Evolutionary conservation across 2,113 vertebrate genomes (phyloP), one percentile per base, ranked within the genome.

Genomic region (Symphodus melops): DNA sequence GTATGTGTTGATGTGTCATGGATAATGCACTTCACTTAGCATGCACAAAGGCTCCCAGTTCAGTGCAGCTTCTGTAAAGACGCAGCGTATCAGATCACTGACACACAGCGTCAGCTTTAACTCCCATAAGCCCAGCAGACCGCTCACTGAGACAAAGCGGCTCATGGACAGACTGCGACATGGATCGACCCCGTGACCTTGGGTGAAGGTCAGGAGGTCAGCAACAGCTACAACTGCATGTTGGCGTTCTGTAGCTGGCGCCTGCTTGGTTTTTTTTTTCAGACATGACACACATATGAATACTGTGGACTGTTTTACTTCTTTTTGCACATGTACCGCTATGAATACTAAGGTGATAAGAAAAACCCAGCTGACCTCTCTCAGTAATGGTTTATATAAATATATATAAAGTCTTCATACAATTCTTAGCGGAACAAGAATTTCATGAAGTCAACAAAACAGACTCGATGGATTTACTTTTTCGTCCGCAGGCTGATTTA

Each of bases 121-220:
- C 75, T 42, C 19, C 41, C 20, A 20, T 60, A 39, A 77, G 53
- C 39, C 11, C 58, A 13, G 54, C 53, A 3, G 58, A 75, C 14
- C 56, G 2, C 75, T 72, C 41, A 9, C 36, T 19, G 37, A 33
- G 52, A 39, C 59, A 58, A 63, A 79, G 62, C 79, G 39, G 63
- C 68, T 81, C 53, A 42, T 42, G 42, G 17, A 57, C 51, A 51
- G 53, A 19, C 66, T 41, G 52, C 1, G 0, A 8, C 39, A 3
- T 1, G 16, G 48, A 53, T 66, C 11, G 25, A 62, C 74, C 79
- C 10, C 2, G 0, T 2, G 8, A 28, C 0, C n/a, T n/a, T n/a
- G n/a, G n/a, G n/a, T n/a, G n/a, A 2, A 9, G 46, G 66, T 51
- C 37, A 53, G 2, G 11, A 13, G 77, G 57, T 79, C 72, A 41